phyloP scores from a whole-genome alignment of 2,888 invertebrate species.

The Ernsta delagoae region DNA sequence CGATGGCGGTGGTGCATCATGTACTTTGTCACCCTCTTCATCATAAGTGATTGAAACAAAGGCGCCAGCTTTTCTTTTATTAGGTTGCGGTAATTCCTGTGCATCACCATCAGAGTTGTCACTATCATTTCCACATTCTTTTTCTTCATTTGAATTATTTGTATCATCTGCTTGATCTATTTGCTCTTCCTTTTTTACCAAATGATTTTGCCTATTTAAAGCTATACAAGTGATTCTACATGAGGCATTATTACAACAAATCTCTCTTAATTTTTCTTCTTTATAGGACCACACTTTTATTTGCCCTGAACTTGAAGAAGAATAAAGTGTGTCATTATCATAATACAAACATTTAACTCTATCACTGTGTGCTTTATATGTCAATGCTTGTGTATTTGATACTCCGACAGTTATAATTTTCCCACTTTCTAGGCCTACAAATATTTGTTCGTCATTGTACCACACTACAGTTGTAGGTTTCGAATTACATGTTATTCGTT shows the following conservation, averaged over 20 bases:
- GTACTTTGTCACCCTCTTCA: conserved; percentile 52
- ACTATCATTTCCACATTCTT: conserved; percentile 47
- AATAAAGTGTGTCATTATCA: conserved; percentile 85
- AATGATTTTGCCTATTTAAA: conserved; percentile 79
- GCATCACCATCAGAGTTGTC: conserved; percentile 53
- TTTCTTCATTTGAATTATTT: conserved; percentile 40
- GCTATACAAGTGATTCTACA: conserved; percentile 91
- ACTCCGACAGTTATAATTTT: conserved; percentile 86
- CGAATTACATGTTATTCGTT: conserved; percentile 87
- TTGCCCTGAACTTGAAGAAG: conserved; percentile 92
- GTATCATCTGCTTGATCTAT: conserved; percentile 43
- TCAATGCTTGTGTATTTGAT: conserved; percentile 73
- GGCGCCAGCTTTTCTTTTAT: conserved; percentile 69
- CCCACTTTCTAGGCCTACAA: conserved; percentile 91
- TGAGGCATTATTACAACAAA: conserved; percentile 86
- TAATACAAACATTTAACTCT: conserved; percentile 88
- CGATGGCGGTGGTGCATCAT: conserved; percentile 50
- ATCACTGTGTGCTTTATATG: conserved; percentile 84
- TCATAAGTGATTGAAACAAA: conserved; percentile 75
- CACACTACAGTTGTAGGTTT: conserved; percentile 90
- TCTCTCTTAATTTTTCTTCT: conserved; percentile 72
- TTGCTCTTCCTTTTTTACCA: conserved; percentile 70
- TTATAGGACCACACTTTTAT: conserved; percentile 88
- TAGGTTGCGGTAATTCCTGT: conserved; percentile 41
- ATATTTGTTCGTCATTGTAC: conserved; percentile 86